Evolutionary conservation across 2,113 vertebrate species (phyloP), one percentile per base, ranked within the genome.

Genomic region (Ancistrus triradiatus): DNA sequence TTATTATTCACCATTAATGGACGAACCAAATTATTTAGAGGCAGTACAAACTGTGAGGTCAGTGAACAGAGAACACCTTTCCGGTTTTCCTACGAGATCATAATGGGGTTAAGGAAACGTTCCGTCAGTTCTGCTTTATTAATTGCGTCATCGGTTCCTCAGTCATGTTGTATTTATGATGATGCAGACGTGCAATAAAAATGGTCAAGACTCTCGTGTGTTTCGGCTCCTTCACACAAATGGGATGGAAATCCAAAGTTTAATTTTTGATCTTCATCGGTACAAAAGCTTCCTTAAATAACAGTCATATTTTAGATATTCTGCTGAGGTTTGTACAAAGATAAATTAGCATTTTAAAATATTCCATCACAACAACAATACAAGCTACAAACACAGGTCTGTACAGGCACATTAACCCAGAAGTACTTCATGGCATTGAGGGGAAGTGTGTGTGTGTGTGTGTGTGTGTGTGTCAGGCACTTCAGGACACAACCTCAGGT

Each of bases 201-300:
- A 31, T 31, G 27, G 3, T 31, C 7, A 31, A 31, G 27, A 31
- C 7, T 31, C 27, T 31, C 27, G 3, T 31, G 27, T 31, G 27
- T 31, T 31, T 33, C 22, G 22, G 21, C 51, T 21, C 33, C 35
- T 21, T 18, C 28, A 51, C 19, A 37, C 27, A 31, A 9, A 37
- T 3, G 2, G 8, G 40, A 52, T 56, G 42, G 31, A 59, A 72
- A 69, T 42, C 33, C 48, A 83, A 43, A 55, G 68, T 81, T 87
- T 86, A 83, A 86, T 87, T 88, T 61, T 87, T 60, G 73, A 77
- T 72, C 62, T 79, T 79, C 81, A 85, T 75, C 82, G 80, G 86
- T 90, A 90, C 85, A 90, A 90, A 88, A 89, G 72, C 77, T 52
- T 78, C 63, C 74, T 88, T 89, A 88, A 88, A 89, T 90, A 86